Base-by-base conservation (phyloP, 2,113 vertebrate species). In the Lethenteron reissneri region DNA sequence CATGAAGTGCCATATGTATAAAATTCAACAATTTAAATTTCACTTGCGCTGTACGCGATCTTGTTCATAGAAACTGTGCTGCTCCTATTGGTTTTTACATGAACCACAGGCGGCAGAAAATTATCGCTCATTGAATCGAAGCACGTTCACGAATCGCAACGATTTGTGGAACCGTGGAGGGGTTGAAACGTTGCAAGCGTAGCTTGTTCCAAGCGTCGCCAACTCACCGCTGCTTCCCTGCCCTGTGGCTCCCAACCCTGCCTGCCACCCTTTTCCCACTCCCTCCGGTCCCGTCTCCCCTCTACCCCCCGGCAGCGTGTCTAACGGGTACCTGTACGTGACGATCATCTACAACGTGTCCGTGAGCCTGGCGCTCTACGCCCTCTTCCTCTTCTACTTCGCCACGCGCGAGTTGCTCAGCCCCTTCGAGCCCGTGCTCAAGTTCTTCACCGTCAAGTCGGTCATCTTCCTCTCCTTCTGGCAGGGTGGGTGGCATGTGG, bases 381-480 rank as follows among this genome's bases (percentile, higher is more conserved):
- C 89, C 6, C 89, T 97, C 60, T 96, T 95, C 82, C 86, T 97
- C 72, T 97, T 96, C 79, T 96, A 94, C 81, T 97, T 96, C 0
- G 79, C 89, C 79, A 91, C 86, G 1, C 84, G 88, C 4, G 87
- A 95, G 70, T 85, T 95, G 60, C 87, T 95, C 9, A 86, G 86
- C 74, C 87, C 90, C 21, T 95, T 90, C 76, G 91, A 86, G 75
- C 92, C 92, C 1, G 81, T 95, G 79, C 89, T 96, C 78, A 97
- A 97, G 80, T 97, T 97, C 81, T 82, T 96, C 81, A 95, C 91
- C 89, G 88, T 97, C 79, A 97, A 97, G 77, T 95, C 90, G 0
- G 90, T 95, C 81, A 95, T 95, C 79, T 95, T 95, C 71, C 84
- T 95, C 58, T 95, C 90, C 76, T 95, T 95, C 81, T 94, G 90